Evolutionary conservation across 1,140 invertebrate species (phyloP).

Genomic region (Caerostris extrusa): DNA sequence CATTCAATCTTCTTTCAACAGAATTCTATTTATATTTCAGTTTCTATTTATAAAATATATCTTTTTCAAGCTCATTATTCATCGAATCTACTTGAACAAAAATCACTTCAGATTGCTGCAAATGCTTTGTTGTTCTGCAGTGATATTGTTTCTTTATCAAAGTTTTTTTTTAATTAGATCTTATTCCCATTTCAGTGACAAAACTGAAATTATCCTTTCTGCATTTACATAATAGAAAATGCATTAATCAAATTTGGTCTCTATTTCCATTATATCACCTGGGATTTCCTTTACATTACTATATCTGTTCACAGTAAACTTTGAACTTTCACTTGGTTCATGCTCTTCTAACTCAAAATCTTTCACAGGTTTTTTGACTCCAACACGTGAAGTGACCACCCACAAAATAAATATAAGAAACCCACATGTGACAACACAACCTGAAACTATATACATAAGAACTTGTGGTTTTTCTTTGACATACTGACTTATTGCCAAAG

Average conservation of each 20-base stretch:
- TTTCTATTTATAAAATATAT: too few species aligned
- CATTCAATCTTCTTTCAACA: too few species aligned
- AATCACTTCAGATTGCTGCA: too few species aligned
- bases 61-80: too few species aligned
- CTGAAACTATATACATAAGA: conserved; percentile 80
- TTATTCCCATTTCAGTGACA: not conserved
- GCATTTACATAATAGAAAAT: not conserved
- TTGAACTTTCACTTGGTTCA: not conserved
- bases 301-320: not conserved
- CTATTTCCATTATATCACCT: not conserved
- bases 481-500: conserved; percentile 81
- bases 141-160: too few species aligned
- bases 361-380: conserved; percentile 14
- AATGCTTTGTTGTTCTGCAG: too few species aligned
- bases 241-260: not conserved
- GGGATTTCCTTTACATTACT: not conserved
- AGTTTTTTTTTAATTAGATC: not conserved
- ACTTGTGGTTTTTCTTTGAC: conserved; percentile 80
- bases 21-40: too few species aligned
- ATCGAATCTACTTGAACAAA: too few species aligned
- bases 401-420: conserved; percentile 67
- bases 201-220: not conserved
- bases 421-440: conserved; percentile 38
- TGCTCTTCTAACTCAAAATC: not conserved
- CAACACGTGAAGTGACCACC: not conserved